A percentile compares a stretch with the other conserved stretches of the same genome.
phyloP scores from a whole-genome alignment of 1,140 invertebrate species.

The Drosophila micromelanica region DNA sequence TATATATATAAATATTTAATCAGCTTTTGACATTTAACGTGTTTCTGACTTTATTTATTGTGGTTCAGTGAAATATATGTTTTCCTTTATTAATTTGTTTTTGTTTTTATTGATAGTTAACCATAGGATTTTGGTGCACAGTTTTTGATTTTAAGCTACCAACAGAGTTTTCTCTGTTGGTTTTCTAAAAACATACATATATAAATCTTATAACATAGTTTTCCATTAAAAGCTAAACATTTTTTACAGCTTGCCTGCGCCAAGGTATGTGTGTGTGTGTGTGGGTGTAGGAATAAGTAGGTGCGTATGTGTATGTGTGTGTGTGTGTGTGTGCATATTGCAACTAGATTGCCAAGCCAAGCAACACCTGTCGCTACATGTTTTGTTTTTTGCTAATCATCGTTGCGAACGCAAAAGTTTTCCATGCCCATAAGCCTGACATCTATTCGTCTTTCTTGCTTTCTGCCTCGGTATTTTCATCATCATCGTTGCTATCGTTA shows the following conservation, averaged over 20 bases:
- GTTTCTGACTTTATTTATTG: slow-evolving; percentile 16
- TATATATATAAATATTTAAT: slow-evolving; percentile 15
- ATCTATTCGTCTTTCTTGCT: slow-evolving; percentile 48
- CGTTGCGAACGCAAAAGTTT: slow-evolving; percentile 28
- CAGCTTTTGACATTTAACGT: slow-evolving; percentile 17
- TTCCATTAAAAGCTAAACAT: slow-evolving; percentile 30
- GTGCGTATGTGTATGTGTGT: not conserved
- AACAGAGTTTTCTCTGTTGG: slow-evolving; percentile 15
- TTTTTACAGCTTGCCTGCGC: slow-evolving; percentile 41
- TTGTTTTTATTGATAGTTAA: slow-evolving; percentile 1
- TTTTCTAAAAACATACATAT: slow-evolving; percentile 41
- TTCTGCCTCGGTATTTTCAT: slow-evolving; percentile 82
- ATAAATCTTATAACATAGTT: slow-evolving; percentile 48
- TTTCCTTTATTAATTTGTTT: not conserved
- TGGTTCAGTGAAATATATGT: slow-evolving; percentile 1
- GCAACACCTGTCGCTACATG: slow-evolving; percentile 7
- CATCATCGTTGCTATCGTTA: slow-evolving; percentile 91
- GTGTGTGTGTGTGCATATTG: slow-evolving; percentile 17
- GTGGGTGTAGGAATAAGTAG: not conserved
- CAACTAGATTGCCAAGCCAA: slow-evolving; percentile 32
- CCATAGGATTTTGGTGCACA: slow-evolving; percentile 29
- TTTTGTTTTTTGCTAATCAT: slow-evolving; percentile 29
- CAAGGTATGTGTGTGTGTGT: not conserved
- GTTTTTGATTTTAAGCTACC: slow-evolving; percentile 26
- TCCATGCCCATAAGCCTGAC: not conserved